Percentiles rank a stretch among this genome's conserved stretches.
These are phyloP conservation scores for Myotis lucifugus DNA, from an alignment of 2,113 vertebrate species.

Conservation along the genomic window DNA sequence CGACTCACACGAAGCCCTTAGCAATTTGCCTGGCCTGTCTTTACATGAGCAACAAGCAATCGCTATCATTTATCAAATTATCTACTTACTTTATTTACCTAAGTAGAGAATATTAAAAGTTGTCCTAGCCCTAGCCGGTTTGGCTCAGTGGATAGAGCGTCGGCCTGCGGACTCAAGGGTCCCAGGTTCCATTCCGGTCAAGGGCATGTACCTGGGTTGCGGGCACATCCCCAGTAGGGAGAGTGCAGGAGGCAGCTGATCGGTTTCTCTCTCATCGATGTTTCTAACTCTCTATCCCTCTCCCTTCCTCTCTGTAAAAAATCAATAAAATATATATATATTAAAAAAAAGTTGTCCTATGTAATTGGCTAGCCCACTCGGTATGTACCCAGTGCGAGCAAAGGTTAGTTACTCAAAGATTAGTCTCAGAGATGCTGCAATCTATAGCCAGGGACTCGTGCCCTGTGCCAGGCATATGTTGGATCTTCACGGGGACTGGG, in stretches of 20 bases:
- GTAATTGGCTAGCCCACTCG: neutral
- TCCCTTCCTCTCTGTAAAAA: too few species aligned
- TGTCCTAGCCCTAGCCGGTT: neutral
- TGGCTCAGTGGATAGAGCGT: too few species aligned
- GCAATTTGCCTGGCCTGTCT: neutral
- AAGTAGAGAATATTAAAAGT: neutral
- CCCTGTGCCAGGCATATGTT: neutral
- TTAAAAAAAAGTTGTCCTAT: neutral
- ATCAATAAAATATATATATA: too few species aligned
- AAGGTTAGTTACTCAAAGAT: neutral
- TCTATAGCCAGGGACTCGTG: neutral
- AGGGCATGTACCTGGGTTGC: too few species aligned
- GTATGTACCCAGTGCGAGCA: neutral
- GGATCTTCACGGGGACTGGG: neutral
- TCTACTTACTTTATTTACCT: neutral
- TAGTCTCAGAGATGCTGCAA: neutral
- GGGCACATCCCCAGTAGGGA: too few species aligned
- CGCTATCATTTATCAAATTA: neutral
- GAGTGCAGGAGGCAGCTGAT: too few species aligned
- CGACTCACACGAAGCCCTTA: neutral
- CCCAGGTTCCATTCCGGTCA: too few species aligned
- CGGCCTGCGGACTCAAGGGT: too few species aligned
- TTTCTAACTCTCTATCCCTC: too few species aligned
- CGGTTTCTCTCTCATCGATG: too few species aligned
- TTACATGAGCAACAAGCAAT: neutral